Conservation (phyloP, 2,888 invertebrate species). For the Scrobipalpa atriplicella region DNA sequence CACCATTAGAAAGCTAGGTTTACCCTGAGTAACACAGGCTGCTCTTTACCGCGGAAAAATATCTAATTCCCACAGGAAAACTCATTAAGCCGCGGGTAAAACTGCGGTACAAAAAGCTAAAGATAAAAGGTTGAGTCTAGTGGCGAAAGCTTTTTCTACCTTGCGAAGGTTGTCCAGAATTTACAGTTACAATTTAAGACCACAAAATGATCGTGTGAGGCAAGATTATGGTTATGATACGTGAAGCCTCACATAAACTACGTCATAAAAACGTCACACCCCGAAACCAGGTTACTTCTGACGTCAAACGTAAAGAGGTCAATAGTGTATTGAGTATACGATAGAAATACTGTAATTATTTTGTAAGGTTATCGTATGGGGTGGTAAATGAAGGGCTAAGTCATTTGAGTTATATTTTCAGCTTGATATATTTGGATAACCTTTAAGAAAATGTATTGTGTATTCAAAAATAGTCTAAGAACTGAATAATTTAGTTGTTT, state of each 20-base stretch:
- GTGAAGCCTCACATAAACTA: not conserved
- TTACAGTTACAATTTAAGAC: not conserved
- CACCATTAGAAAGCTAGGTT: too few species aligned
- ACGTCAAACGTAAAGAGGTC: not conserved
- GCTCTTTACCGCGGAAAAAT: too few species aligned
- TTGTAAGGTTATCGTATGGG: not conserved
- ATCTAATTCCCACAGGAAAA: too few species aligned
- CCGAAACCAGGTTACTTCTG: not conserved
- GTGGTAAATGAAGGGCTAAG: not conserved
- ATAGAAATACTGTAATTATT: not conserved
- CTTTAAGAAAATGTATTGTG: not conserved
- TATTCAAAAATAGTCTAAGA: not conserved
- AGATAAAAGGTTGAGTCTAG: too few species aligned
- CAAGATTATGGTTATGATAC: not conserved
- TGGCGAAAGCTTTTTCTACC: too few species aligned
- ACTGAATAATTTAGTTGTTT: not conserved
- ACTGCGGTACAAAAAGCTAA: too few species aligned
- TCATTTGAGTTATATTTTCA: not conserved
- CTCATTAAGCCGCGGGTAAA: too few species aligned
- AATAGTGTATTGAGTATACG: not conserved
- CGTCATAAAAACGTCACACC: slow-evolving; percentile 2
- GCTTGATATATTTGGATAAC: not conserved
- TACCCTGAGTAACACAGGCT: too few species aligned
- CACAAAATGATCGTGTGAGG: not conserved
- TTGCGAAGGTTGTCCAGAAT: too few species aligned